These are phyloP conservation scores for Amphiura filiformis DNA, from an alignment of 35 echinoderm and acorn worm genomes.

Conservation along the genomic window DNA sequence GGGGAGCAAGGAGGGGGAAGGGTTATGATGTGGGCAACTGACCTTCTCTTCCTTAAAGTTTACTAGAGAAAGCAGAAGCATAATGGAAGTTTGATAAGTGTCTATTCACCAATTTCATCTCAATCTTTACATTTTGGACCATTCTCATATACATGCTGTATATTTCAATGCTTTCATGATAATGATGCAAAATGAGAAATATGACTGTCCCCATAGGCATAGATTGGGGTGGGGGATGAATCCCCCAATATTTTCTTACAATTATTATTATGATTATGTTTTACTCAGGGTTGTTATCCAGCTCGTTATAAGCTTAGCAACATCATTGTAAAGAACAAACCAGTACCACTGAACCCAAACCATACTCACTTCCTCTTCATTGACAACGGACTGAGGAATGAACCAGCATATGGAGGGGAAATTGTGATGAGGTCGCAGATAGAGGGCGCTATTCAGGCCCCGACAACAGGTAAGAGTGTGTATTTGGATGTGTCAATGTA, in stretches of 20 bases:
- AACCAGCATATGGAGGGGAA: conserved; percentile 41
- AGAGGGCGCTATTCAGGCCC: conserved; percentile 34
- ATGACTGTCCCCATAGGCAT: neutral
- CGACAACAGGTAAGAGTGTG: conserved; percentile 23
- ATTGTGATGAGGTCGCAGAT: conserved; percentile 38
- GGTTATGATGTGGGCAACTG: too few relatives aligned
- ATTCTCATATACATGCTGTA: too few relatives aligned
- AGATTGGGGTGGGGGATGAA: neutral
- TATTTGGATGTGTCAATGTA: too few relatives aligned
- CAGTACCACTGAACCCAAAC: conserved; percentile 55
- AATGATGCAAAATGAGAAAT: neutral
- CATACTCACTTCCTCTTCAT: conserved; percentile 71
- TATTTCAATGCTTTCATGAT: too few relatives aligned
- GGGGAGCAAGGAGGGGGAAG: too few relatives aligned
- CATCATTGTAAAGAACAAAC: conserved; percentile 36
- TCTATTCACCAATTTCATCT: too few relatives aligned
- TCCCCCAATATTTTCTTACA: neutral
- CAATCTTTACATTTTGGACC: too few relatives aligned
- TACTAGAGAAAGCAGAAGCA: too few relatives aligned
- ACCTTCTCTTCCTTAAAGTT: too few relatives aligned
- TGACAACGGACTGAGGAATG: conserved; percentile 40
- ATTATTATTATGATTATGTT: neutral
- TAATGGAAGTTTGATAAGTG: too few relatives aligned
- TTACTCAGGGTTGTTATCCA: conserved; percentile 41
- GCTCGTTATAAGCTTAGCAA: conserved; percentile 59